Base-by-base conservation (phyloP, 2,888 invertebrate genomes). In the Agonopterix subpropinquella region DNA sequence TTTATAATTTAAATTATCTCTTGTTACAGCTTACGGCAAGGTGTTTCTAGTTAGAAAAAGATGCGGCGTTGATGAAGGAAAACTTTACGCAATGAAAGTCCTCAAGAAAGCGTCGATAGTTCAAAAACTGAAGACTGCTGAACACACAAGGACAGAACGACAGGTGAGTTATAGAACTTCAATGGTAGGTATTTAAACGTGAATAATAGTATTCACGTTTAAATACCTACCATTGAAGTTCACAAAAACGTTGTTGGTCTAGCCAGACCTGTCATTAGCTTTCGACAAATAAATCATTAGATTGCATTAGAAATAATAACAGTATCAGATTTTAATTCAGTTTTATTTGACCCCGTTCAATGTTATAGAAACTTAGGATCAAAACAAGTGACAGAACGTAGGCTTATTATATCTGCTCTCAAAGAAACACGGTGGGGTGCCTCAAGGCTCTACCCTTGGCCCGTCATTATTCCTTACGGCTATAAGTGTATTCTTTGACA, bases 61-160 rank as follows among this genome's bases (percentile, higher is more conserved):
- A 64, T 94, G 94, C 51, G 98, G 95, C 44, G 85, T 91, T 52
- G 98, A 99, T 87, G 92, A 94, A 67, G 95, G 95, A 45, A 94
- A 95, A 61, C 90, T 98, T 54, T 99, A 98, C 88, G 98, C 98
- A 51, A 98, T 99, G 98, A 99, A 99, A 87, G 98, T 98, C 60
- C 89, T 98, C 73, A 97, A 97, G 85, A 98, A 98, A 79, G 96
- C 96, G 48, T 94, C 96, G 35, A 97, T 98, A 65, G 96, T 97
- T 41, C 96, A 96, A 80, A 97, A 97, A 89, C 93, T 96, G 76
- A 98, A 98, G 89, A 97, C 97, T 50, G 95, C 97, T 9, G 99
- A 99, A 77, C 99, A 99, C 86, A 98, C 98, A 36, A 94, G 96
- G 89, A 98, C 98, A 48, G 98, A 99, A 84, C 90, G 98, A 84